Percentiles rank a stretch among this genome's conserved stretches.
Conservation (phyloP, 2,797 vertebrate genomes). For the Acipenser transmontanus region DNA sequence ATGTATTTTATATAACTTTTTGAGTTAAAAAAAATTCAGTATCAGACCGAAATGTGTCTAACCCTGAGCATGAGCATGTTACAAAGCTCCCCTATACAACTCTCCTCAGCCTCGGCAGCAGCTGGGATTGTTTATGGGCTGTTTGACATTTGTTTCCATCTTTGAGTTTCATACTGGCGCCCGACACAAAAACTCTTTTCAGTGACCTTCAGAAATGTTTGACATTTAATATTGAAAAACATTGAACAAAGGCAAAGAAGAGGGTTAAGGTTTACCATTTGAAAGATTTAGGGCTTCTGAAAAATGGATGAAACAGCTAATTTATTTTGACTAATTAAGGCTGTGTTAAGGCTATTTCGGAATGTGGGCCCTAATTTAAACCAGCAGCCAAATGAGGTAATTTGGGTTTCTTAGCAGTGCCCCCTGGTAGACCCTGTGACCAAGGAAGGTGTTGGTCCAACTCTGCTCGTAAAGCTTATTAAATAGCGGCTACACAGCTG, state of each 20-base stretch:
- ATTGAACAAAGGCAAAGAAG: neutral
- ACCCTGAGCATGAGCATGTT: neutral
- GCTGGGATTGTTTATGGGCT: conserved; percentile 25
- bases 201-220: conserved; percentile 29
- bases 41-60: too few species aligned
- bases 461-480: too few species aligned
- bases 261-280: conserved; percentile 7
- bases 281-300: conserved; percentile 19
- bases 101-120: conserved; percentile 6
- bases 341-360: neutral
- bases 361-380: too few species aligned
- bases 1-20: too few species aligned
- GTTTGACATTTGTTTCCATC: conserved; percentile 47
- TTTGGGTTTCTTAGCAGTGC: too few species aligned
- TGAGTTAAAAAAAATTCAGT: too few species aligned
- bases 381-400: too few species aligned
- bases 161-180: conserved; percentile 34
- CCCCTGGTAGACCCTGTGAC: too few species aligned
- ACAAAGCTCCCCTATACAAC: neutral
- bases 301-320: conserved; percentile 22
- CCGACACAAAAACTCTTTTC: conserved; percentile 31
- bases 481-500: too few species aligned
- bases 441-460: too few species aligned
- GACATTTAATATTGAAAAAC: conserved; percentile 23
- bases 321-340: conserved; percentile 36